Base-by-base conservation (phyloP, 2,888 invertebrate genomes). In the Abscondita cerata region DNA sequence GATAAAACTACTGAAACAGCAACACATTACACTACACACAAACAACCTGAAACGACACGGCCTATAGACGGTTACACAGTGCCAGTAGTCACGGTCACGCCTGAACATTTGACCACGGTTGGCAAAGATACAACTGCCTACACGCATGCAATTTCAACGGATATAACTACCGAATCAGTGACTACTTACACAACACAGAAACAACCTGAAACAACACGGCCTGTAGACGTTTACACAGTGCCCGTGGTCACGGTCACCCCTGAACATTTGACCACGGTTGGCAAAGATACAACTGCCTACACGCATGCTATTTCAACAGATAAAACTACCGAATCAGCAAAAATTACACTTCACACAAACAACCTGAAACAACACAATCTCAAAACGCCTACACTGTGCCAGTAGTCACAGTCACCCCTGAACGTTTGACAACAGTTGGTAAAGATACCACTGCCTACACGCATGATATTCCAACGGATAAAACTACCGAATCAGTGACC, bases 371-470 rank as follows among this genome's bases (percentile, higher is more conserved):
- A 9, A 50, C 50, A 8, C 3, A 13, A 44, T 11, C 44, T 19
- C 12, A 47, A 6, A n/a, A 13, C 12, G 50, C 12, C 3, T 33
- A 33, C 5, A 50, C 50, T 2, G 13, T 33, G 1, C 33, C 50
- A 50, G 33, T 50, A 4, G 50, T 16, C 6, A 33, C 20, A n/a
- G 33, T 50, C 12, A 33, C 48, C 11, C 25, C 48, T 2, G 25
- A 25, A 5, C 4, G 25, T 12, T 25, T 57, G 19, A 40, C 40
- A 6, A 20, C 47, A 9, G 47, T 16, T 20, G 46, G 41, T n/a
- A 50, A 57, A 9, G 19, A 25, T 8, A 38, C n/a, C 25, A 33
- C 33, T 12, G 33, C 51, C 1, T 52, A 16, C 31, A 19, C 36
- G n/a, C n/a, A n/a, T n/a, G n/a, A n/a, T n/a, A 11, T 16, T 38